These are phyloP conservation scores for Taurulus bubalis DNA, from an alignment of 2,113 vertebrate species.

Conservation along the genomic window DNA sequence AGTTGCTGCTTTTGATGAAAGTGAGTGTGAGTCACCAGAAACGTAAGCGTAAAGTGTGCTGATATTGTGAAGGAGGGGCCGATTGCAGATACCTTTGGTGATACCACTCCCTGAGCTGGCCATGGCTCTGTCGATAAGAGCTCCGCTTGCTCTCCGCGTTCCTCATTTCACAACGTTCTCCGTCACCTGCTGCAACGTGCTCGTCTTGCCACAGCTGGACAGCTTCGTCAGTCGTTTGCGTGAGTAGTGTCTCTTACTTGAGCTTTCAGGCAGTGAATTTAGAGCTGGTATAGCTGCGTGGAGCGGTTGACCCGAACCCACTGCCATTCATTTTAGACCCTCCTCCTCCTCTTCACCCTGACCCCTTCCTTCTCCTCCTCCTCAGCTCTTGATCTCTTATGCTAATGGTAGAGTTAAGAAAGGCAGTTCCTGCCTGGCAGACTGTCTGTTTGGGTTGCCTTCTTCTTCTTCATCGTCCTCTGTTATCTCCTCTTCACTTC, in stretches of 20 bases:
- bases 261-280: constrained; percentile 40
- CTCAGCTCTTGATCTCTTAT: constrained; percentile 31
- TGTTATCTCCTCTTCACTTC: constrained; percentile 34
- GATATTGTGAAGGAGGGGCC: constrained; percentile 50
- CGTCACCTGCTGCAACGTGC: background rate
- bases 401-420: constrained; percentile 73
- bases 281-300: too few relatives aligned
- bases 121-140: constrained; percentile 64
- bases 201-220: constrained; percentile 19
- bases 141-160: constrained; percentile 26
- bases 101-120: constrained; percentile 70
- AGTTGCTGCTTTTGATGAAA: background rate
- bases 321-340: constrained; percentile 54
- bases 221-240: constrained; percentile 37
- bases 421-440: constrained; percentile 74
- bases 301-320: constrained; percentile 37
- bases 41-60: constrained; percentile 34
- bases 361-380: constrained; percentile 18
- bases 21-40: too few relatives aligned
- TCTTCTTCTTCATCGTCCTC: constrained; percentile 41
- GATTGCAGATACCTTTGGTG: constrained; percentile 57
- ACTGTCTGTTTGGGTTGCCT: constrained; percentile 57
- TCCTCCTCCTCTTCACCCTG: constrained; percentile 40
- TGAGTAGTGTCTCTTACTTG: constrained; percentile 67
- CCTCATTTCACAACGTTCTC: constrained; percentile 42